Base-by-base conservation (phyloP, 2,113 vertebrate species). In the Pelecanus crispus region DNA sequence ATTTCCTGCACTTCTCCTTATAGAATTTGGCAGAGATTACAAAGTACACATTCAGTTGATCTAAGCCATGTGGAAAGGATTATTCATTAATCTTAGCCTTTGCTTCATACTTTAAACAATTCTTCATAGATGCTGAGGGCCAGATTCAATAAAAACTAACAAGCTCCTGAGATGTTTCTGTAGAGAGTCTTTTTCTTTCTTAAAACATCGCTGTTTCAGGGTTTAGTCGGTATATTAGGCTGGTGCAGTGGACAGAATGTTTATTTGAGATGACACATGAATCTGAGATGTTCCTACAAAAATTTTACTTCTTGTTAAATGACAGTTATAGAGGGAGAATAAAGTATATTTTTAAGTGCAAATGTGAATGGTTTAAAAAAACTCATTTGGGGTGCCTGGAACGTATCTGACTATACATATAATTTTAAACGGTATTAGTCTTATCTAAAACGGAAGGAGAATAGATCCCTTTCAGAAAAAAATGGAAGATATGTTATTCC, bases 1-100 rank as follows among this genome's bases (percentile, higher is more conserved):
- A 49, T 79, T 87, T 89, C 73, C 73, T 65, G 53, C n/a, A 34
- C 22, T 61, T 61, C 38, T 71, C 36, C 45, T 91, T 65, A 6
- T 6, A 85, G 86, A 88, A 81, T 71, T 79, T 92, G 94, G 94
- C 96, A 94, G 72, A 71, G 56, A 42, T 75, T 81, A 45, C 62
- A 75, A 75, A 91, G 78, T 72, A 81, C 29, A 16, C 24, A 7
- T 89, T 85, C 77, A 58, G 72, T 28, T 94, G 88, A 92, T 67
- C 47, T 83, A 79, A 92, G 65, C 44, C 73, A 85, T 79, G 61
- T 91, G 65, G 83, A 68, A 94, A 86, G 26, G 47, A 36, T 81
- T 84, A 71, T 71, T 79, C 74, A 65, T 95, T 92, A 85, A 85
- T 91, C 66, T 82, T 53, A 92, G 70, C 20, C 70, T 82, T 31